Conservation (phyloP, 2,113 vertebrate genomes). For the Diphyllodes magnificus region DNA sequence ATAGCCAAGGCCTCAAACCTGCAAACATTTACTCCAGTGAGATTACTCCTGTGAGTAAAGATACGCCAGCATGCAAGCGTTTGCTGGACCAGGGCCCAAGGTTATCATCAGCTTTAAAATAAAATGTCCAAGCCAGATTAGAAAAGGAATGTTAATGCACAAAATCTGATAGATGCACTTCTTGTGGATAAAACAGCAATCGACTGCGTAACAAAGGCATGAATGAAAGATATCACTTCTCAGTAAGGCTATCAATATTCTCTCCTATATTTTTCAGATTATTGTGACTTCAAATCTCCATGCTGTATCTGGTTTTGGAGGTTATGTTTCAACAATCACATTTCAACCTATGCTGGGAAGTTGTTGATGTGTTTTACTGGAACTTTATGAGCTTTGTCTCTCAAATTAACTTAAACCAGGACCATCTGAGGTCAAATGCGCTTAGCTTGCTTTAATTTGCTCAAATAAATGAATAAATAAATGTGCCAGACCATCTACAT, state of each 20-base stretch:
- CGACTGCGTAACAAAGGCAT: neutral
- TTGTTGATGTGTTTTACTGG: conserved; percentile 57
- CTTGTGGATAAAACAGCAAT: neutral
- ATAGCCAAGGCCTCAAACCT: conserved; percentile 44
- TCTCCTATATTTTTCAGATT: conserved; percentile 28
- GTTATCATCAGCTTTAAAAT: conserved; percentile 51
- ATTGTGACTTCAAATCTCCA: conserved; percentile 18
- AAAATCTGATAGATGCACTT: conserved; percentile 31
- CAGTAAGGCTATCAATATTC: neutral
- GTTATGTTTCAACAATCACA: conserved; percentile 31
- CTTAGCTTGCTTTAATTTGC: conserved; percentile 64
- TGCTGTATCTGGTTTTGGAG: conserved; percentile 50
- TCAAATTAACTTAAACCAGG: conserved; percentile 70
- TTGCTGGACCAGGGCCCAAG: neutral
- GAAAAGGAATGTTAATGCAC: conserved; percentile 59
- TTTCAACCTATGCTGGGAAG: conserved; percentile 54
- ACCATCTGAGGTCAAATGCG: conserved; percentile 63
- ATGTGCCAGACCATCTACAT: conserved; percentile 47
- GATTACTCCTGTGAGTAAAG: conserved; percentile 51
- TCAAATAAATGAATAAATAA: conserved; percentile 70
- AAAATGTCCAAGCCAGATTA: conserved; percentile 37
- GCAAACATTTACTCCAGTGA: conserved; percentile 50
- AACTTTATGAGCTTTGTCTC: conserved; percentile 56
- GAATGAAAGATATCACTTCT: conserved; percentile 15
- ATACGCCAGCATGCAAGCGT: neutral